These are phyloP conservation scores for Mycalesis mineus DNA, from an alignment of 2,888 invertebrate genomes.

Conservation along the genomic window DNA sequence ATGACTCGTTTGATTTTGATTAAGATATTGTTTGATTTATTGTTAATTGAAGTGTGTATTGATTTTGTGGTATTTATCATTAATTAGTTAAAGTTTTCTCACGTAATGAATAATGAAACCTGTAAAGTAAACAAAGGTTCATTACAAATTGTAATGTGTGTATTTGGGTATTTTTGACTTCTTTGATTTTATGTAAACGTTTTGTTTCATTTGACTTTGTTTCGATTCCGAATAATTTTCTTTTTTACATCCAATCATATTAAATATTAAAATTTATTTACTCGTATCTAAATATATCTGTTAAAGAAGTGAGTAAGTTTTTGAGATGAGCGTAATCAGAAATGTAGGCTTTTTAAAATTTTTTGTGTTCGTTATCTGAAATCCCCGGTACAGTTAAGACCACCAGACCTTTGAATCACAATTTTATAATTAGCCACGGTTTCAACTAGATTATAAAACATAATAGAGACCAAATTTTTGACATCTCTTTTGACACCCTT, in stretches of 20 bases:
- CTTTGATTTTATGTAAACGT: too few species aligned
- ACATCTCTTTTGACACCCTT: constrained; percentile 10
- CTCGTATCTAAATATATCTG: too few species aligned
- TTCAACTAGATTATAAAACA: neutral
- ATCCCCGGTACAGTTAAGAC: neutral
- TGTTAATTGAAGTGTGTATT: constrained; percentile 5
- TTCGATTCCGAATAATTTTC: too few species aligned
- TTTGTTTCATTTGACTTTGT: too few species aligned
- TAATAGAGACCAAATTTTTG: constrained; percentile 2
- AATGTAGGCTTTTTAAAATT: too few species aligned
- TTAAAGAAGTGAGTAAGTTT: too few species aligned
- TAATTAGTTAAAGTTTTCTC: neutral
- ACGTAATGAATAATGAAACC: neutral
- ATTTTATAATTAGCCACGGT: neutral
- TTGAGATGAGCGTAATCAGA: too few species aligned
- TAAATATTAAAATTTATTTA: too few species aligned
- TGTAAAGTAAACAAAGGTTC: too few species aligned
- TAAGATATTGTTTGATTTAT: constrained; percentile 18
- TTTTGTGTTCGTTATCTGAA: neutral
- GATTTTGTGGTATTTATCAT: neutral
- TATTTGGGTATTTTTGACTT: too few species aligned
- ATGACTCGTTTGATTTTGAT: constrained; percentile 16
- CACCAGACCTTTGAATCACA: neutral
- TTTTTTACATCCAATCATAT: too few species aligned
- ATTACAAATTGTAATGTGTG: too few species aligned